Percentiles rank a stretch among this genome's conserved stretches.
Evolutionary conservation across 2,113 vertebrate genomes (phyloP).

Genomic region (Coreoperca whiteheadi): DNA sequence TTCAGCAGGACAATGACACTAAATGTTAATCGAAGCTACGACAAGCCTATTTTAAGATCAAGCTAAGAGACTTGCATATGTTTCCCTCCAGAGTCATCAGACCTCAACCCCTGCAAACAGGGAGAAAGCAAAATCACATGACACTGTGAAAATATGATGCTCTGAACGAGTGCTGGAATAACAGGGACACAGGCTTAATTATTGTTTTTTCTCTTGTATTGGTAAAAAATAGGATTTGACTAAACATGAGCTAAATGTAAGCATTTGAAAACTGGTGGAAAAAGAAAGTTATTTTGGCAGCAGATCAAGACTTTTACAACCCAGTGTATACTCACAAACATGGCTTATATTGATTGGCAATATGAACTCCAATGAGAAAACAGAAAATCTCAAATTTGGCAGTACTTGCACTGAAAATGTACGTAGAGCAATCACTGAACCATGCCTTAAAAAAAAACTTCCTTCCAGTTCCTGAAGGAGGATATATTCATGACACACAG

Average conservation of each 20-base stretch:
- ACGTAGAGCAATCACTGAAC: background rate
- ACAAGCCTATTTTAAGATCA: too few species aligned
- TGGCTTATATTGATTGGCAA: background rate
- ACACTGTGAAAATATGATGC: background rate
- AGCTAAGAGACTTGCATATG: too few species aligned
- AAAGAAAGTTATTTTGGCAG: background rate
- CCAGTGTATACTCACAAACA: background rate
- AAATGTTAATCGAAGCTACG: too few species aligned
- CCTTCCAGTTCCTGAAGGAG: conserved; percentile 6
- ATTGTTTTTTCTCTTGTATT: too few species aligned
- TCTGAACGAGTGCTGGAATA: background rate
- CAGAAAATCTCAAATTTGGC: background rate
- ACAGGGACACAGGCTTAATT: background rate
- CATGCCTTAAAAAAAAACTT: conserved; percentile 4
- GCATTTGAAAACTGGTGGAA: background rate
- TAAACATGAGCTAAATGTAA: background rate
- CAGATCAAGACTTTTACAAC: background rate
- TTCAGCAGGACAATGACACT: too few species aligned
- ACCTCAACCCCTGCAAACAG: too few species aligned
- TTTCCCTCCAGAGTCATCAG: too few species aligned
- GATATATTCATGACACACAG: conserved; percentile 3
- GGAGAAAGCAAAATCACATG: background rate
- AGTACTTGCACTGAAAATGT: background rate
- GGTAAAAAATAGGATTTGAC: background rate
- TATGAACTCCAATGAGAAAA: background rate